These are phyloP conservation scores for Lophotriccus pileatus DNA, from an alignment of 2,797 vertebrate genomes.

Conservation along the genomic window DNA sequence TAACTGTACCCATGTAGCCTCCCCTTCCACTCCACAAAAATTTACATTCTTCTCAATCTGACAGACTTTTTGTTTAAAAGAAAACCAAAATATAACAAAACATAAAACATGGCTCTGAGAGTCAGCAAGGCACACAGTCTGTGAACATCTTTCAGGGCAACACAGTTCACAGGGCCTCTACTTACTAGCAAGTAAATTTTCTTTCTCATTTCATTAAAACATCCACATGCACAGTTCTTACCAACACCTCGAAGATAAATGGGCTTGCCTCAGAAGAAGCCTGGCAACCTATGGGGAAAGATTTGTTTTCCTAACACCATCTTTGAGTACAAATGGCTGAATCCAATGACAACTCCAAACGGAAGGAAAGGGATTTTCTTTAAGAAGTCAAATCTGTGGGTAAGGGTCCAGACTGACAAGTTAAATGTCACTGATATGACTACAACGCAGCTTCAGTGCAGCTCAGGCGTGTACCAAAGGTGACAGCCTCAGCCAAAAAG, in stretches of 20 bases:
- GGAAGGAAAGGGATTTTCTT: not conserved
- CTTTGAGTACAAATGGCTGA: not conserved
- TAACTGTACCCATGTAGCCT: not conserved
- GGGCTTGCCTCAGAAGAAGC: not conserved
- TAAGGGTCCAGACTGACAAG: not conserved
- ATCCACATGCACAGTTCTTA: not conserved
- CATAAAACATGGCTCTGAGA: not conserved
- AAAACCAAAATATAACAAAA: not conserved
- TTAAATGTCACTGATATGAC: not conserved
- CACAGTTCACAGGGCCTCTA: not conserved
- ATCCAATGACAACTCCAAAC: not conserved
- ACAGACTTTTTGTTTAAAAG: not conserved
- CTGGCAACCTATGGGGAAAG: rapidly evolving
- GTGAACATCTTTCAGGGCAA: not conserved
- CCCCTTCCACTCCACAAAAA: not conserved
- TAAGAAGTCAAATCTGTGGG: not conserved
- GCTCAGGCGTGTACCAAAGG: not conserved
- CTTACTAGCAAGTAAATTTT: not conserved
- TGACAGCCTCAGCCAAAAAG: not conserved
- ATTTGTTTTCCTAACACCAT: not conserved
- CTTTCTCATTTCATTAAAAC: not conserved
- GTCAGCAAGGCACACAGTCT: not conserved
- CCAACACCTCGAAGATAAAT: not conserved
- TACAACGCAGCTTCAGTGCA: not conserved
- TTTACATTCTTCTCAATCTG: not conserved